Conservation (phyloP, 2,113 vertebrate genomes). For the Synchiropus splendidus region DNA sequence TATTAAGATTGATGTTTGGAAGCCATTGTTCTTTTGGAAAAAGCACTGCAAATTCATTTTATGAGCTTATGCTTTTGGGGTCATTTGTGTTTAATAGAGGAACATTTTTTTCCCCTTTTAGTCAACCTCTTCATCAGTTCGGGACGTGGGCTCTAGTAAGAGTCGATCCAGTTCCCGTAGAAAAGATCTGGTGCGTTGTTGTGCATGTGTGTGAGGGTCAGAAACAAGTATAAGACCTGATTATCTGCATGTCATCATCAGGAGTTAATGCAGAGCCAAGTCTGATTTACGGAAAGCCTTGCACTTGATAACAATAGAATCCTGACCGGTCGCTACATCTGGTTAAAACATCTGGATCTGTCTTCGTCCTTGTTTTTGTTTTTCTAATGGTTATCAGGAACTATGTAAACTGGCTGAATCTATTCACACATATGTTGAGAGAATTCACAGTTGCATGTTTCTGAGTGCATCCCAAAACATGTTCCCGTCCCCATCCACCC, state of each 20-base stretch:
- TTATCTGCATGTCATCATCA: conserved; percentile 5
- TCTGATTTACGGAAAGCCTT: too few relatives aligned
- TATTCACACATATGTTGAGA: too few relatives aligned
- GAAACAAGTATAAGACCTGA: neutral
- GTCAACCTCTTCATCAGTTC: conserved; percentile 65
- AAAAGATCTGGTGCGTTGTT: conserved; percentile 76
- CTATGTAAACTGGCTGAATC: too few relatives aligned
- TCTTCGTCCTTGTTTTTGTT: too few relatives aligned
- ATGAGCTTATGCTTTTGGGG: neutral
- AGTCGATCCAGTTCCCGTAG: conserved; percentile 69
- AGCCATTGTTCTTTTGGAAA: conserved; percentile 7
- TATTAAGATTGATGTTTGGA: conserved; percentile 17
- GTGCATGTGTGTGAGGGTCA: conserved; percentile 23
- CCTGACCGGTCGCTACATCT: too few relatives aligned
- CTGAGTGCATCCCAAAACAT: too few relatives aligned
- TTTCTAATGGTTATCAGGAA: too few relatives aligned
- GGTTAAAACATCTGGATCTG: too few relatives aligned
- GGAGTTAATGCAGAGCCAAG: too few relatives aligned
- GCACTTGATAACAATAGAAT: too few relatives aligned
- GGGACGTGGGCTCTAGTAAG: conserved; percentile 62
- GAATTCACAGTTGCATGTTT: too few relatives aligned
- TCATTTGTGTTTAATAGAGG: neutral
- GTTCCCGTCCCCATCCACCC: too few relatives aligned
- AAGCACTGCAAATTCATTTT: neutral
- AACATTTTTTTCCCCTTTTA: conserved; percentile 52